Conservation (phyloP, 2,888 invertebrate genomes). For the Phengaris alcon region DNA sequence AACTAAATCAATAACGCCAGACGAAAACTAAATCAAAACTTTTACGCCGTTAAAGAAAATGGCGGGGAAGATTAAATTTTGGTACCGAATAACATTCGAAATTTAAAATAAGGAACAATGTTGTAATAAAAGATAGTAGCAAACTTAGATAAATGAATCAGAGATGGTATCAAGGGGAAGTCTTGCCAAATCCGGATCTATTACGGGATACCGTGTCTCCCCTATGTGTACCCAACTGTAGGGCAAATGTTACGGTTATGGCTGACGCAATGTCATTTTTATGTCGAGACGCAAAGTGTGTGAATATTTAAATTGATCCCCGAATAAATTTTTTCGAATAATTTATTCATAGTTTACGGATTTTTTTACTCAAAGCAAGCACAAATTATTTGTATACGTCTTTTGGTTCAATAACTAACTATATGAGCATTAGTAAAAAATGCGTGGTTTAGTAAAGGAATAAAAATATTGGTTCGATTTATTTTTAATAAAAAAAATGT, state of each 20-base stretch:
- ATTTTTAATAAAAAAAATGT: too few relatives aligned
- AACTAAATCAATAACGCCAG: conserved; percentile 5
- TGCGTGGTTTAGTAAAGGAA: too few relatives aligned
- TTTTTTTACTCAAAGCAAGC: too few relatives aligned
- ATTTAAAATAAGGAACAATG: conserved; percentile 23
- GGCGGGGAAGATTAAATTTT: conserved; percentile 17
- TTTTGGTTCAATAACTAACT: too few relatives aligned
- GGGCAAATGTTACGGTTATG: conserved; percentile 58
- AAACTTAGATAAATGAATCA: conserved; percentile 31
- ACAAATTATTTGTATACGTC: too few relatives aligned
- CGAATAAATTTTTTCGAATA: conserved; percentile 28
- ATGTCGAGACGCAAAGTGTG: conserved; percentile 41
- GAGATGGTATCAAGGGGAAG: conserved; percentile 36
- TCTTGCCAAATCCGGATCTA: conserved; percentile 38
- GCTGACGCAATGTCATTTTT: conserved; percentile 56
- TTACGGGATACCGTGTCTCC: conserved; percentile 32
- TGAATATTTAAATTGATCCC: conserved; percentile 31
- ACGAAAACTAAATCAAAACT: conserved; percentile 25
- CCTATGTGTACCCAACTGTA: conserved; percentile 39
- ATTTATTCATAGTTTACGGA: conserved; percentile 13
- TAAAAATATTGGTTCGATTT: too few relatives aligned
- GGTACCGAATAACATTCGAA: conserved; percentile 22
- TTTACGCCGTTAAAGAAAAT: conserved; percentile 20
- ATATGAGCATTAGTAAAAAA: too few relatives aligned
- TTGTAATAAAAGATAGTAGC: conserved; percentile 25